Base-by-base conservation (phyloP, 1,140 invertebrate genomes). In the Globodera rostochiensis region DNA sequence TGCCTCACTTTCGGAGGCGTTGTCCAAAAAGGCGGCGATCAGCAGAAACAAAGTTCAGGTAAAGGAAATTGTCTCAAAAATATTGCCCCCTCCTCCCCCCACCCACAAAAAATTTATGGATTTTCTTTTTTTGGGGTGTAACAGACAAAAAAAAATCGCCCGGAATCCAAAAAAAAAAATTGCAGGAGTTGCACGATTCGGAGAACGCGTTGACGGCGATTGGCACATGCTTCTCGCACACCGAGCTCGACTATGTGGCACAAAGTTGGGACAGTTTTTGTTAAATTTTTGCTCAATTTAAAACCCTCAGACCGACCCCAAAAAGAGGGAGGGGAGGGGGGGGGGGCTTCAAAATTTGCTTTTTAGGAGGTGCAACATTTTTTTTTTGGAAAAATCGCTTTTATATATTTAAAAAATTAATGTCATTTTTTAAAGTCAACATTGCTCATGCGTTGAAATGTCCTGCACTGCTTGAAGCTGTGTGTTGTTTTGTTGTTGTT, bases 141-240 rank as follows among this genome's bases (percentile, higher is more conserved):
- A 13, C 57, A n/a, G 13, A 13, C 50, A 73, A 73, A 73, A 25
- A n/a, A 73, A 73, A 25, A n/a, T 73, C 7, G 6, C 6, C 45
- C 11, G 73, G 25, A n/a, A 21, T 53, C 13, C 19, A 3, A 6
- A 75, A 6, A 57, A 25, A 53, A 53, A 53, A 19, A 66, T 1
- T 67, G 45, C 71, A 57, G 53, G 88, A 89, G 45, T 74, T 88
- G 6, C 57, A 79, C 5, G 88, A 89, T 64, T 84, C 84, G 36
- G 79, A 83, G 53, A 90, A 89, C 76, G 75, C 84, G 13, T 77
- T 89, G 19, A 89, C 87, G 2, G 88, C 88, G 3, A 83, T 90
- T 47, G 88, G 88, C 19, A 88, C 88, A 6, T 87, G 85, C 71
- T 89, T 89, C 67, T 88, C 89, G 6, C 89, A 90, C 73, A 90